Conservation (phyloP, 2,113 vertebrate species). For the Corythornis vintsioides region DNA sequence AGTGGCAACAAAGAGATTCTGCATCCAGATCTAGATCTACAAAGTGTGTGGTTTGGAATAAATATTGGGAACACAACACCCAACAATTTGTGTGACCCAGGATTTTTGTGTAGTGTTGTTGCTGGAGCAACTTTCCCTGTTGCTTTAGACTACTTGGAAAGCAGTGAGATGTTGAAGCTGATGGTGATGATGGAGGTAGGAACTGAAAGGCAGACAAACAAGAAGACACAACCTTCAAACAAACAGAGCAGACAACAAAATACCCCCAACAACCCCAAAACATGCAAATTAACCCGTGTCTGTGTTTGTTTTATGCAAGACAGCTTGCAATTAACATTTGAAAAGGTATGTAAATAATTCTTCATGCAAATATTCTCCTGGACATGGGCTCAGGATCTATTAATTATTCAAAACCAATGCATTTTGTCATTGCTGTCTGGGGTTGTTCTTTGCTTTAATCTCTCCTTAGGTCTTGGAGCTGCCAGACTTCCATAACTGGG, state of each 20-base stretch:
- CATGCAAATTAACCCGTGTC: background rate
- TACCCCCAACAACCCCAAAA: background rate
- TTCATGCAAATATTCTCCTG: conserved; percentile 36
- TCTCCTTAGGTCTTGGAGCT: conserved; percentile 41
- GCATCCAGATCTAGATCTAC: background rate
- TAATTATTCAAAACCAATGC: background rate
- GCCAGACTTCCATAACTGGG: conserved; percentile 55
- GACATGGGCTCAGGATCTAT: background rate
- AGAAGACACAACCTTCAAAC: background rate
- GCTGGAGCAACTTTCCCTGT: background rate
- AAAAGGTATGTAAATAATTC: background rate
- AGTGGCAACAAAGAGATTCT: background rate
- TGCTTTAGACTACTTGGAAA: background rate
- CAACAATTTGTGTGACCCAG: background rate
- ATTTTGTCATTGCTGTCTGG: conserved; percentile 45
- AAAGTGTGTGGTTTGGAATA: background rate
- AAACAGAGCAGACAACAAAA: background rate
- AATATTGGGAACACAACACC: background rate
- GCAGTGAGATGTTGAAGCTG: background rate
- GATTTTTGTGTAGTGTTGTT: background rate
- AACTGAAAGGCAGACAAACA: background rate
- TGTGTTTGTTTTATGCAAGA: conserved; percentile 10
- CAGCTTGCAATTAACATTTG: conserved; percentile 16
- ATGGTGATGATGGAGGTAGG: background rate
- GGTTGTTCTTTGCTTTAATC: conserved; percentile 37